Evolutionary conservation across 2,888 invertebrate genomes (phyloP).

Genomic region (Meiosimyza platycephala): DNA sequence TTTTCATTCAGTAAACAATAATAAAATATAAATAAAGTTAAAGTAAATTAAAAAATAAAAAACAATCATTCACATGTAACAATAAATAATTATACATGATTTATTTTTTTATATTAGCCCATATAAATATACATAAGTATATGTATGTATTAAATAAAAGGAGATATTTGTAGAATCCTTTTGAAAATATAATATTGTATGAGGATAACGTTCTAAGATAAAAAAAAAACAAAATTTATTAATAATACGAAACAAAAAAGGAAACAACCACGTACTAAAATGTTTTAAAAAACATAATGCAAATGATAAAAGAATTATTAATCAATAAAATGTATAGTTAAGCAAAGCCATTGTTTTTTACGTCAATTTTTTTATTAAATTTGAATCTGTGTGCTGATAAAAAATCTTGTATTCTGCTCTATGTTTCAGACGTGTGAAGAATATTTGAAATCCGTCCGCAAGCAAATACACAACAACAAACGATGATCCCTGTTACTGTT

Average conservation of each 20-base stretch:
- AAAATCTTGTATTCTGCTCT: conserved; percentile 42
- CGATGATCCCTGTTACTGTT: neutral
- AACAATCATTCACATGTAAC: conserved; percentile 27
- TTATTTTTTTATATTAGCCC: conserved; percentile 49
- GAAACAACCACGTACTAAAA: conserved; percentile 38
- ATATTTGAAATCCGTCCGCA: conserved; percentile 35
- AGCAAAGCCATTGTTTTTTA: conserved; percentile 47
- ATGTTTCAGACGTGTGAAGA: conserved; percentile 40
- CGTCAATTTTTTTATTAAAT: conserved; percentile 22
- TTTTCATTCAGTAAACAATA: neutral
- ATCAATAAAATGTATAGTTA: conserved; percentile 57
- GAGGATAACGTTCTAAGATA: neutral
- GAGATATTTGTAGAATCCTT: conserved; percentile 31
- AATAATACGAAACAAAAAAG: conserved; percentile 5
- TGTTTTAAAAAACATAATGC: conserved; percentile 46
- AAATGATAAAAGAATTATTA: conserved; percentile 46
- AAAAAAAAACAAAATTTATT: neutral
- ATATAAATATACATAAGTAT: conserved; percentile 34
- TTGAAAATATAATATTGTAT: conserved; percentile 7
- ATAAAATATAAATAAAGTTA: conserved; percentile 3
- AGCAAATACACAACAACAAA: conserved; percentile 17
- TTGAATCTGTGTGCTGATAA: conserved; percentile 31
- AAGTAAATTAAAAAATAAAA: conserved; percentile 4
- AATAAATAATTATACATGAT: conserved; percentile 32
- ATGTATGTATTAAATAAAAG: conserved; percentile 27